Evolutionary conservation across 2,888 invertebrate genomes (phyloP).

Genomic region (Torymus auratus): DNA sequence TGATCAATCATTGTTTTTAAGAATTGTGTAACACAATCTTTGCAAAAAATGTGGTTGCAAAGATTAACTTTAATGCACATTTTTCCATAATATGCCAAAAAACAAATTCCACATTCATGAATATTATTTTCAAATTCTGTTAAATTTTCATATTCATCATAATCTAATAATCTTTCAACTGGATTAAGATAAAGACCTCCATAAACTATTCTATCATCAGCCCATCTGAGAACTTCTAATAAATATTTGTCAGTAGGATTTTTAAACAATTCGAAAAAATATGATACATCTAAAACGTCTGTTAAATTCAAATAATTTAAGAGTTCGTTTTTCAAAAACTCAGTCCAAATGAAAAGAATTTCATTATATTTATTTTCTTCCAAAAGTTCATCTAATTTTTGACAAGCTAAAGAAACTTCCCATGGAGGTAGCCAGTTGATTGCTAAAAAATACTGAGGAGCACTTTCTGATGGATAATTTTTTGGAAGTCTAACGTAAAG

Average conservation of each 20-base stretch:
- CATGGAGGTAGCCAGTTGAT: constrained; percentile 66
- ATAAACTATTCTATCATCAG: constrained; percentile 62
- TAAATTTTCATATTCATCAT: constrained; percentile 49
- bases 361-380: constrained; percentile 62
- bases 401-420: constrained; percentile 64
- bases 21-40: constrained; percentile 62
- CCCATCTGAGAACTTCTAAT: constrained; percentile 42
- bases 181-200: constrained; percentile 59
- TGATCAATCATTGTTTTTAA: constrained; percentile 62
- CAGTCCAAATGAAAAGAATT: constrained; percentile 67
- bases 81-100: constrained; percentile 59
- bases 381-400: constrained; percentile 69
- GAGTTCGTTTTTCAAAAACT: constrained; percentile 65
- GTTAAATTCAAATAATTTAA: constrained; percentile 61
- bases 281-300: constrained; percentile 63
- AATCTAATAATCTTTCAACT: constrained; percentile 58
- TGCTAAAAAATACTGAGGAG: constrained; percentile 64
- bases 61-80: constrained; percentile 61
- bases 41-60: constrained; percentile 65
- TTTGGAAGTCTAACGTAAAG: constrained; percentile 62
- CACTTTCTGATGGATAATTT: constrained; percentile 64
- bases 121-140: constrained; percentile 59
- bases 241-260: constrained; percentile 49
- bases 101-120: constrained; percentile 66
- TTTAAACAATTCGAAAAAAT: constrained; percentile 52